Conservation (phyloP, 2,113 vertebrate genomes). For the Callipepla californica region DNA sequence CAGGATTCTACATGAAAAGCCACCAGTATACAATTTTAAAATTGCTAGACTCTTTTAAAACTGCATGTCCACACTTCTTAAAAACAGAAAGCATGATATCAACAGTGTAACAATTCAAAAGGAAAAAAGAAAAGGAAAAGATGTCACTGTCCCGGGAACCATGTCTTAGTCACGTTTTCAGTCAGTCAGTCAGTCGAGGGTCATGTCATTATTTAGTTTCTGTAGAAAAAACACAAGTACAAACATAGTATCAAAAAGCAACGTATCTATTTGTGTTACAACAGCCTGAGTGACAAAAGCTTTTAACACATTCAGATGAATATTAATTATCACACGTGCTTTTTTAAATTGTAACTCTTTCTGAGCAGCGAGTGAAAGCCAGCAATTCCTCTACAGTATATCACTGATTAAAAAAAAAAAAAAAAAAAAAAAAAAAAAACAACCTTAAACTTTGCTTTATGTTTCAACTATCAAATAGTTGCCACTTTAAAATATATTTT, state of each 20-base stretch:
- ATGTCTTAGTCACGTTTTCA: slow-evolving; percentile 84
- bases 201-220: slow-evolving; percentile 83
- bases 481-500: neutral
- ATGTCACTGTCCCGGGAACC: slow-evolving; percentile 81
- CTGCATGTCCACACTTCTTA: slow-evolving; percentile 51
- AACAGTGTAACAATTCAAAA: slow-evolving; percentile 57
- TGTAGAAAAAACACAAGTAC: slow-evolving; percentile 85
- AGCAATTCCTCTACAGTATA: neutral
- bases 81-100: slow-evolving; percentile 36
- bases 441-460: neutral
- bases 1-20: slow-evolving; percentile 63
- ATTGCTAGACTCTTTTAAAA: slow-evolving; percentile 39
- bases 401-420: neutral
- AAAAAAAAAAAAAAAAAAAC: neutral
- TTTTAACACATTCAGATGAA: neutral
- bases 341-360: neutral
- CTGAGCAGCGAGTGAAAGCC: neutral
- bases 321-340: neutral
- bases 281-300: neutral
- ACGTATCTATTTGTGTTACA: neutral
- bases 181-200: slow-evolving; percentile 80
- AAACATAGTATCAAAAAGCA: slow-evolving; percentile 76
- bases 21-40: slow-evolving; percentile 56
- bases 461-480: neutral
- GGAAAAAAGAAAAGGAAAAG: slow-evolving; percentile 51